A percentile compares a stretch with the other conserved stretches of the same genome.
phyloP scores from a whole-genome alignment of 2,113 vertebrate species.

The Cyanoramphus novaezelandiae region DNA sequence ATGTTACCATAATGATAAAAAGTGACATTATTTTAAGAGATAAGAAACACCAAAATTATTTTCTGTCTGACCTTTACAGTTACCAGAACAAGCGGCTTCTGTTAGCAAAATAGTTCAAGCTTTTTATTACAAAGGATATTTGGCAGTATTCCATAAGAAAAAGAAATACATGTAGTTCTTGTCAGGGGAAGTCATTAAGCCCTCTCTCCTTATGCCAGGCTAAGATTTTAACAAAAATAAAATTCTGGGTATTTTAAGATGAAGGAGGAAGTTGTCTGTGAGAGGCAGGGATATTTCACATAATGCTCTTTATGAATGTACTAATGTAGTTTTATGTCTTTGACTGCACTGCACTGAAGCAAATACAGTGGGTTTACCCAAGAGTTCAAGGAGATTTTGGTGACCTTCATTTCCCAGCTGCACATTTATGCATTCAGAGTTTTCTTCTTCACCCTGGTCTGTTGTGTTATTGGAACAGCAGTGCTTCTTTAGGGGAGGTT shows the following conservation, averaged over 20 bases:
- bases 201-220: conserved; percentile 48
- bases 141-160: conserved; percentile 52
- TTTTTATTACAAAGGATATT: conserved; percentile 72
- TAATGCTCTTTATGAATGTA: conserved; percentile 20
- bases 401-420: conserved; percentile 8
- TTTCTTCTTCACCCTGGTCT: not conserved
- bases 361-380: conserved; percentile 33
- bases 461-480: not conserved
- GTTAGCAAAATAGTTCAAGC: conserved; percentile 71
- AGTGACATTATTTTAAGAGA: conserved; percentile 79
- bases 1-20: conserved; percentile 74
- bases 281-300: conserved; percentile 37
- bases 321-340: conserved; percentile 12
- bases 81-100: conserved; percentile 70
- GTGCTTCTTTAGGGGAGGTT: not conserved
- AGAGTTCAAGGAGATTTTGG: conserved; percentile 46
- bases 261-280: conserved; percentile 33
- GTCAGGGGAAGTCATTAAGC: conserved; percentile 69
- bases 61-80: conserved; percentile 78
- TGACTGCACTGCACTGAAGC: conserved; percentile 2
- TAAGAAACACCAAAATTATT: conserved; percentile 77
- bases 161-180: conserved; percentile 50
- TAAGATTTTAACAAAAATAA: conserved; percentile 69
- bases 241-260: conserved; percentile 47
- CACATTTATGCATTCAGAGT: not conserved